Evolutionary conservation across 2,888 invertebrate species (phyloP).

Genomic region (Lasioglossum pauxillum): DNA sequence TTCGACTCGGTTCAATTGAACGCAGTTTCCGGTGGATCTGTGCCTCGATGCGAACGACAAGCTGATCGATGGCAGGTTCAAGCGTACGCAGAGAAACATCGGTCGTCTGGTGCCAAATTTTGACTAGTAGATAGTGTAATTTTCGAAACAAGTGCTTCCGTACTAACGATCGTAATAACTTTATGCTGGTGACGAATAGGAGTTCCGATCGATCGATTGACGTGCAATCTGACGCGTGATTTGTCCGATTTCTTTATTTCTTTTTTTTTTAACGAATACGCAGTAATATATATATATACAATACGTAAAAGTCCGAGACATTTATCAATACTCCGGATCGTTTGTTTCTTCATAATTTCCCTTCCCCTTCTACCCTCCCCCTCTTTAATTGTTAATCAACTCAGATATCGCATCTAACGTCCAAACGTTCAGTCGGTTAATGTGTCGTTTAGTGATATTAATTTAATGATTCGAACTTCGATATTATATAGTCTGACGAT

Average conservation of each 20-base stretch:
- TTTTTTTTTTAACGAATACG: slow-evolving; percentile 42
- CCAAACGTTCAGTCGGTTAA: slow-evolving; percentile 48
- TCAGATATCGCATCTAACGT: slow-evolving; percentile 37
- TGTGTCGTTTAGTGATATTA: slow-evolving; percentile 53
- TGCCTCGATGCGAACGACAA: slow-evolving; percentile 29
- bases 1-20: slow-evolving; percentile 13
- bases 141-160: slow-evolving; percentile 62
- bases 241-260: slow-evolving; percentile 32
- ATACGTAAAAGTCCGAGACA: slow-evolving; percentile 42
- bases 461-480: slow-evolving; percentile 51
- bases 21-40: slow-evolving; percentile 8
- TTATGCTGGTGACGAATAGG: slow-evolving; percentile 28
- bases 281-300: slow-evolving; percentile 49
- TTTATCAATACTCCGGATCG: slow-evolving; percentile 46
- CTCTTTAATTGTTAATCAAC: slow-evolving; percentile 28
- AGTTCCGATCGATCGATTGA: slow-evolving; percentile 37
- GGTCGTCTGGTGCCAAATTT: slow-evolving; percentile 66
- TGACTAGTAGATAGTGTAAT: slow-evolving; percentile 63
- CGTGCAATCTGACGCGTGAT: slow-evolving; percentile 32
- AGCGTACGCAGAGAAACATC: slow-evolving; percentile 43
- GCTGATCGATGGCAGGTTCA: slow-evolving; percentile 51
- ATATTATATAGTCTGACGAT: slow-evolving; percentile 33
- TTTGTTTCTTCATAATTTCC: slow-evolving; percentile 23
- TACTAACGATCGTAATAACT: slow-evolving; percentile 56
- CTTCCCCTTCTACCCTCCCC: neutral